These are phyloP conservation scores for Myotis brandtii DNA, from an alignment of 2,113 vertebrate genomes.

Conservation along the genomic window DNA sequence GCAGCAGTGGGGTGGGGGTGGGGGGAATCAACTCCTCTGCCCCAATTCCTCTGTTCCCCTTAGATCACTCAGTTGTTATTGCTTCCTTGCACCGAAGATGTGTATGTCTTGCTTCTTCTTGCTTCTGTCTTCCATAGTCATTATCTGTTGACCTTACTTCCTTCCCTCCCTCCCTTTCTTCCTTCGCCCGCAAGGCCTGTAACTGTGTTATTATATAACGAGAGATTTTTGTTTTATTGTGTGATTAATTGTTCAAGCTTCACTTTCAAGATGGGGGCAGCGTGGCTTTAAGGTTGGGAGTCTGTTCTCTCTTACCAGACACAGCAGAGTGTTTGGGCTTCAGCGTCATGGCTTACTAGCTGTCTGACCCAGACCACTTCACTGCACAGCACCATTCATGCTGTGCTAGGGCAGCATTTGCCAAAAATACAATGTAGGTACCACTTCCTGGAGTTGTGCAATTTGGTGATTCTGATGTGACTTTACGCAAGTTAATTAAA, in stretches of 20 bases:
- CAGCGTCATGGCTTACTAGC: neutral
- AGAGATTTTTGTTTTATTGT: neutral
- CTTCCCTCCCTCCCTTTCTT: neutral
- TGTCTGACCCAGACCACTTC: neutral
- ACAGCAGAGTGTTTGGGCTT: neutral
- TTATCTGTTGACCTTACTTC: neutral
- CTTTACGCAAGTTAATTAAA: neutral
- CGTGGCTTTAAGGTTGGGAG: neutral
- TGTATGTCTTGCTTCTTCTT: neutral
- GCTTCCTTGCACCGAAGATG: neutral
- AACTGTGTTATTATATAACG: neutral
- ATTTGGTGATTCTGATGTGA: fast-evolving
- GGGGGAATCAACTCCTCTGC: neutral
- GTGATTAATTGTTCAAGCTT: neutral
- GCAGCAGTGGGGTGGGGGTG: too few species aligned
- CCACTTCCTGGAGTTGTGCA: neutral
- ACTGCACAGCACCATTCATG: neutral
- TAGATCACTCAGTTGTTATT: neutral
- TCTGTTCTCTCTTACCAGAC: neutral
- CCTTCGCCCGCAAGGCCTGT: neutral
- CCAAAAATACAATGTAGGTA: fast-evolving
- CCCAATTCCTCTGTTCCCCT: neutral
- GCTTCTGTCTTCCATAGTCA: neutral
- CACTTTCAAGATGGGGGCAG: neutral
- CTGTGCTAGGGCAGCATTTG: neutral